phyloP scores from a whole-genome alignment of 2,797 vertebrate genomes.

The Toxotes lorentzi region DNA sequence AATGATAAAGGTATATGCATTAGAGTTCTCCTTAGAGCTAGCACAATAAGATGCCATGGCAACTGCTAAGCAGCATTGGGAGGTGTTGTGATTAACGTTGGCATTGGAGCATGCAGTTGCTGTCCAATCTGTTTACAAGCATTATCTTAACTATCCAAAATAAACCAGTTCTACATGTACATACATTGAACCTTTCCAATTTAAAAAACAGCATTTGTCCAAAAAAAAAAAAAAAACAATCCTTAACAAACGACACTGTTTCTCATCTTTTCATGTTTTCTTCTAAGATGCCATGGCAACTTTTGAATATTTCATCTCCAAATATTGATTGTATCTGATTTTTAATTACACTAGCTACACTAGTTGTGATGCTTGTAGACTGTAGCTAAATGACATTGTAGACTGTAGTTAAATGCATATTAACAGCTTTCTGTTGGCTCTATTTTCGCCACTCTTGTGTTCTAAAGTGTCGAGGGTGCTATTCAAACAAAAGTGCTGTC shows the following conservation, averaged over 20 bases:
- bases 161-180: constrained; percentile 69
- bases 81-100: constrained; percentile 73
- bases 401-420: constrained; percentile 78
- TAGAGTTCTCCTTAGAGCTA: constrained; percentile 85
- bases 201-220: constrained; percentile 72
- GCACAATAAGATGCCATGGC: constrained; percentile 89
- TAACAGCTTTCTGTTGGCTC: constrained; percentile 81
- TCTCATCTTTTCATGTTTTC: constrained; percentile 53
- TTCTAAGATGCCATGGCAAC: constrained; percentile 86
- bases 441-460: constrained; percentile 74
- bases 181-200: constrained; percentile 65
- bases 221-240: constrained; percentile 63
- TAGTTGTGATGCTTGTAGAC: constrained; percentile 84
- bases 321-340: constrained; percentile 76
- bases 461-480: constrained; percentile 75
- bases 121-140: constrained; percentile 76
- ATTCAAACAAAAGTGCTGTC: constrained; percentile 78
- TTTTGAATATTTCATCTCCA: constrained; percentile 81
- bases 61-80: constrained; percentile 83
- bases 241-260: constrained; percentile 61
- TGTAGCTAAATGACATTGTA: constrained; percentile 76
- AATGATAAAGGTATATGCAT: constrained; percentile 90
- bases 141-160: constrained; percentile 74
- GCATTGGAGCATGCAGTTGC: constrained; percentile 75
- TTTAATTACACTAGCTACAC: constrained; percentile 67